These are phyloP conservation scores for Rhagoletis zephyria DNA, from an alignment of 1,140 invertebrate species.

Conservation along the genomic window DNA sequence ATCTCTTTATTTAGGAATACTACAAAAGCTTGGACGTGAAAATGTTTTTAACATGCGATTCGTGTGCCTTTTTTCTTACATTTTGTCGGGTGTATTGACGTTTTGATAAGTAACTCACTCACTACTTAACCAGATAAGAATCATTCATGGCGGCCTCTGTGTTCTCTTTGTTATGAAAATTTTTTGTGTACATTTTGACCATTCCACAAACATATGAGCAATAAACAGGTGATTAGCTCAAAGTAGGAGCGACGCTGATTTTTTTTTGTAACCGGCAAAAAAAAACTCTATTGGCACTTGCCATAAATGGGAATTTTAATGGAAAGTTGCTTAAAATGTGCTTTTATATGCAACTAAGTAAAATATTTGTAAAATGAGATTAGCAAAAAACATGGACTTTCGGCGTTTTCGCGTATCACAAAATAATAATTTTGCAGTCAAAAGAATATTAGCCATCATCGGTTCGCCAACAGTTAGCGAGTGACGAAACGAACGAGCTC, in stretches of 20 bases:
- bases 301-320: no score
- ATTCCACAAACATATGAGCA: background rate
- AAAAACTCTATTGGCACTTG: no score
- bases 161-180: constrained; percentile 6
- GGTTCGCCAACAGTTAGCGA: no score
- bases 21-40: background rate
- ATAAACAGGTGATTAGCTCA: background rate
- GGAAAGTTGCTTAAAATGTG: no score
- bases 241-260: background rate
- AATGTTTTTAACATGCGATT: background rate
- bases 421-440: no score
- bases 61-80: background rate
- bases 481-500: no score
- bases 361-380: no score
- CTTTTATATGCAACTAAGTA: no score
- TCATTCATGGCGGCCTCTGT: background rate
- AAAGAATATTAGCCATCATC: no score
- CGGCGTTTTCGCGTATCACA: no score
- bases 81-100: background rate
- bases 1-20: background rate
- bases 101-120: background rate
- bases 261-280: no score
- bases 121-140: background rate
- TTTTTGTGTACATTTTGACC: background rate
- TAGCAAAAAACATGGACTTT: no score